These are phyloP conservation scores for Danaus chrysippus DNA, from an alignment of 2,888 invertebrate species.

Conservation along the genomic window DNA sequence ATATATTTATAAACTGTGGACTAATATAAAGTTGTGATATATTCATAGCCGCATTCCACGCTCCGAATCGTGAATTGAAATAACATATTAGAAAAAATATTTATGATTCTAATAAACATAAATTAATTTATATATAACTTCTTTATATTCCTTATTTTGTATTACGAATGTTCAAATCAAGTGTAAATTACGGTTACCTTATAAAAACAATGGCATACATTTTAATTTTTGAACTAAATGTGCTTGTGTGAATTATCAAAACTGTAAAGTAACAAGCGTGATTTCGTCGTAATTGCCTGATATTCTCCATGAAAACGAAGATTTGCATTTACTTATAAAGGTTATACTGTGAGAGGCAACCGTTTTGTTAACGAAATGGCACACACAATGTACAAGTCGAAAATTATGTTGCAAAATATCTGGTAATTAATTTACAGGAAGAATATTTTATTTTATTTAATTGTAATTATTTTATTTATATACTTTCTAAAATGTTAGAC, in stretches of 20 bases:
- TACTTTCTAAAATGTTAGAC: not conserved
- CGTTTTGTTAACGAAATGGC: conserved; percentile 1
- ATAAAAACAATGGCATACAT: not conserved
- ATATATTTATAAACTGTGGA: too few relatives aligned
- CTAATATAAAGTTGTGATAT: not conserved
- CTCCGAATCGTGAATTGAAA: not conserved
- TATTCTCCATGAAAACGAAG: conserved; percentile 15
- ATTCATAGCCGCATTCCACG: not conserved
- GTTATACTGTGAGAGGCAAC: conserved; percentile 2
- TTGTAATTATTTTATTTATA: not conserved
- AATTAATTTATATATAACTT: too few relatives aligned
- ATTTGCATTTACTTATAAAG: conserved; percentile 18
- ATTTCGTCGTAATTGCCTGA: conserved; percentile 13
- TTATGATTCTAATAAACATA: too few relatives aligned
- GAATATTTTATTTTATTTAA: too few relatives aligned
- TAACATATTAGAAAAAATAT: not conserved
- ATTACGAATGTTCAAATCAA: too few relatives aligned
- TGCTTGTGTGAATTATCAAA: not conserved
- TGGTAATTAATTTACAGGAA: too few relatives aligned
- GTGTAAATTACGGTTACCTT: too few relatives aligned
- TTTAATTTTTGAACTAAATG: not conserved
- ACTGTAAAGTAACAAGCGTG: conserved; percentile 1
- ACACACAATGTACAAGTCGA: not conserved
- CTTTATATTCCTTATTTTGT: too few relatives aligned
- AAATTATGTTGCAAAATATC: too few relatives aligned